Evolutionary conservation across 2,113 vertebrate genomes (phyloP).

Genomic region (Chamaetylas fuelleborni): DNA sequence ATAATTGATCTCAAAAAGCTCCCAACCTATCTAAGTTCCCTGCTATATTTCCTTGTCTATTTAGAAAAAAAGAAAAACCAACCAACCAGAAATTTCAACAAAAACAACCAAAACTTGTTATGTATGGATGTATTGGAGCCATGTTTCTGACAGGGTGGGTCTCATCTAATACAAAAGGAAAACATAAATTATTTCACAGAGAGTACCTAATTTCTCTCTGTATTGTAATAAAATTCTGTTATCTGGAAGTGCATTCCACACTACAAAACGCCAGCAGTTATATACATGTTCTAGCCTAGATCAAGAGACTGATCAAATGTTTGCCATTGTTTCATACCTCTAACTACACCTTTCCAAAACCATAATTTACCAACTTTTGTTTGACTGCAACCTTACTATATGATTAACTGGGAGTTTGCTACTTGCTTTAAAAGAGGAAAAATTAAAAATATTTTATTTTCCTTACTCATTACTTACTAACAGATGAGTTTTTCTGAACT

Average conservation of each 20-base stretch:
- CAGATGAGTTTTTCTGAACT: background rate
- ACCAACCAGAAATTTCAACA: background rate
- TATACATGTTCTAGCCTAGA: too few species aligned
- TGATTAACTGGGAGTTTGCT: accelerated
- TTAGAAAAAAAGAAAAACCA: background rate
- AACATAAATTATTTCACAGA: background rate
- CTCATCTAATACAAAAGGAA: background rate
- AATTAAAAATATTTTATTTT: background rate
- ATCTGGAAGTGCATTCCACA: background rate
- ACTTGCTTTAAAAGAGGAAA: background rate
- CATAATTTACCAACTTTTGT: background rate
- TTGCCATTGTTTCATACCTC: background rate
- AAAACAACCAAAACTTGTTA: background rate
- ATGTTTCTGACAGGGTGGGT: background rate
- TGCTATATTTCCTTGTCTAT: background rate
- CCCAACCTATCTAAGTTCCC: background rate
- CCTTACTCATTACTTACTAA: background rate
- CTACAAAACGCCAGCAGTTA: background rate
- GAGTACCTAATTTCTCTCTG: background rate
- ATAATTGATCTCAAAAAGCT: background rate
- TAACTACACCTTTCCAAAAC: background rate
- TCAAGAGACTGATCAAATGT: background rate
- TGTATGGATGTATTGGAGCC: background rate
- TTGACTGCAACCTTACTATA: background rate
- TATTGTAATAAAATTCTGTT: background rate